Conservation (phyloP, 2,888 invertebrate species). For the Merodon equestris region DNA sequence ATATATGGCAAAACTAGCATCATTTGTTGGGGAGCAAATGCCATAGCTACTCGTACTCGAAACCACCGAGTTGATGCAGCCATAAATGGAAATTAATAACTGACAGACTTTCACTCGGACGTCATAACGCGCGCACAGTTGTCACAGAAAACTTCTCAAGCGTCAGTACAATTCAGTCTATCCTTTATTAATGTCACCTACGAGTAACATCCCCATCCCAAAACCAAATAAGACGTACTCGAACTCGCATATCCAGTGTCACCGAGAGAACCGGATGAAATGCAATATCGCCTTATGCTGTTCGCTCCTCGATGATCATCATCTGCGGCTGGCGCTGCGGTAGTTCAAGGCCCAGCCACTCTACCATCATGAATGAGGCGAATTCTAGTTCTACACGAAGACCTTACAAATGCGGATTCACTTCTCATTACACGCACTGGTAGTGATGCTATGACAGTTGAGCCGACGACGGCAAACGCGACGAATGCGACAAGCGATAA, state of each 20-base stretch:
- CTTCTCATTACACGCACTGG: slow-evolving; percentile 67
- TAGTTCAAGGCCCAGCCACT: too few species aligned
- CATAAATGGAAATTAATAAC: slow-evolving; percentile 66
- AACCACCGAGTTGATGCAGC: slow-evolving; percentile 37
- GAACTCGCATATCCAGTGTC: slow-evolving; percentile 42
- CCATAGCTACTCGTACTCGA: slow-evolving; percentile 26
- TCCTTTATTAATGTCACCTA: slow-evolving; percentile 29
- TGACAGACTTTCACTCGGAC: slow-evolving; percentile 62
- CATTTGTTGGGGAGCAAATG: slow-evolving; percentile 62
- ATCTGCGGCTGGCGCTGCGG: too few species aligned
- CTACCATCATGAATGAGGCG: background rate
- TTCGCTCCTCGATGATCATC: slow-evolving; percentile 8
- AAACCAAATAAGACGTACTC: slow-evolving; percentile 13
- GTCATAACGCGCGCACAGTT: slow-evolving; percentile 26
- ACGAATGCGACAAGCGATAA: too few species aligned
- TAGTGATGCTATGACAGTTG: slow-evolving; percentile 45
- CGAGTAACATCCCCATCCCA: slow-evolving; percentile 45
- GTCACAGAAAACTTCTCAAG: slow-evolving; percentile 49
- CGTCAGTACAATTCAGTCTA: slow-evolving; percentile 13
- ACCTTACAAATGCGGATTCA: slow-evolving; percentile 65
- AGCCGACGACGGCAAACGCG: too few species aligned
- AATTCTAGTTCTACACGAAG: slow-evolving; percentile 44
- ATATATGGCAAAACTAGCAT: slow-evolving; percentile 60
- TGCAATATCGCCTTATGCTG: slow-evolving; percentile 33
- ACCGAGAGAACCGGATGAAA: slow-evolving; percentile 64